phyloP scores from a whole-genome alignment of 2,888 invertebrate species.

The Hydroisotoma schaefferi region DNA sequence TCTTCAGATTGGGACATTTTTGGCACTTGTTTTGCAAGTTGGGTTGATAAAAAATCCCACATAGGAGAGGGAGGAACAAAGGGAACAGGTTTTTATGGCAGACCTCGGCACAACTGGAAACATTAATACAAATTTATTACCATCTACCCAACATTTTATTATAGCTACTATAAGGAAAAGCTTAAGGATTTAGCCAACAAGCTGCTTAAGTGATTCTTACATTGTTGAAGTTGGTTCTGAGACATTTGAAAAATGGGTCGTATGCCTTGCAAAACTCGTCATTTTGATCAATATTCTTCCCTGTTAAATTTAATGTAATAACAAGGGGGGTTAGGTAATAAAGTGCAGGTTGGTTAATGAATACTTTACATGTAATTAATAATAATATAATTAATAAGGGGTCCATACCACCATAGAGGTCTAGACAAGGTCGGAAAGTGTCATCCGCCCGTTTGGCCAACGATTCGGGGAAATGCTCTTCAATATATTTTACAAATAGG shows the following conservation, averaged over 20 bases:
- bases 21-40: no score
- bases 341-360: neutral
- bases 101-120: conserved; percentile 5
- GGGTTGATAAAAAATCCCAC: no score
- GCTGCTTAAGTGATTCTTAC: conserved; percentile 16
- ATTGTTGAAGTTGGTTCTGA: conserved; percentile 27
- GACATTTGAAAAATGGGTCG: conserved; percentile 41
- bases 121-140: neutral
- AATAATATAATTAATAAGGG: neutral
- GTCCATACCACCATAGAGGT: conserved; percentile 17
- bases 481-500: conserved; percentile 10
- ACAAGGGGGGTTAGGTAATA: no score
- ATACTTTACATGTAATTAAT: neutral
- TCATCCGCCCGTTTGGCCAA: conserved; percentile 17
- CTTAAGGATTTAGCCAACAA: neutral
- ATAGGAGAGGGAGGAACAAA: no score
- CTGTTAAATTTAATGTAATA: conserved; percentile 6
- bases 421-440: conserved; percentile 26
- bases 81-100: conserved; percentile 5
- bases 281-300: conserved; percentile 13
- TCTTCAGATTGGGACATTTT: no score
- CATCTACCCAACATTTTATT: neutral
- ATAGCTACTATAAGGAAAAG: neutral
- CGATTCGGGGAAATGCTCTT: conserved; percentile 19
- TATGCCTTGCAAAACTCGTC: conserved; percentile 40